phyloP scores from a whole-genome alignment of 2,113 vertebrate genomes.

The Thinocorus orbignyianus region DNA sequence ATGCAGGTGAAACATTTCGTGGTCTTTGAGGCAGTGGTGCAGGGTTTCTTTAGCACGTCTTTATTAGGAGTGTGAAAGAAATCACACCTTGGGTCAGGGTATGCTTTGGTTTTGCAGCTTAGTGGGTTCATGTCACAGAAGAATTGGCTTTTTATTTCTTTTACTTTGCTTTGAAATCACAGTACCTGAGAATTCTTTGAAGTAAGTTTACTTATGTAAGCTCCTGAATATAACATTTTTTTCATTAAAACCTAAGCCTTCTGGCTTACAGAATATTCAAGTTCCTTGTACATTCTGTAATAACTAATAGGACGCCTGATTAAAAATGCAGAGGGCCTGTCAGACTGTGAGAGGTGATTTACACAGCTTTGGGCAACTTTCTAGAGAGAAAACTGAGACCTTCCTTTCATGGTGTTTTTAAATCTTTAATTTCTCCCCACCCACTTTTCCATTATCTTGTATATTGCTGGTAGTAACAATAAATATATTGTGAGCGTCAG shows the following conservation, averaged over 20 bases:
- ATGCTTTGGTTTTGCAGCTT: neutral
- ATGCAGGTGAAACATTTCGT: neutral
- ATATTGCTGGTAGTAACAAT: conserved; percentile 32
- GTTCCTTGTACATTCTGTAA: neutral
- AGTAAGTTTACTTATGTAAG: neutral
- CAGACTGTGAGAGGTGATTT: neutral
- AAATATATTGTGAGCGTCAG: conserved; percentile 17
- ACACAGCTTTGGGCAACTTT: conserved; percentile 13
- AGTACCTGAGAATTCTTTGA: neutral
- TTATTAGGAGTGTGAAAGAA: neutral
- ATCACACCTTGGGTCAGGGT: neutral
- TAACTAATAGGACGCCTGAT: neutral
- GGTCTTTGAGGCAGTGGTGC: neutral
- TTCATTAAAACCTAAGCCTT: neutral
- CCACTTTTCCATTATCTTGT: conserved; percentile 27
- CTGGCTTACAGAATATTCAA: neutral
- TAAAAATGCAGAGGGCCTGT: conserved; percentile 3
- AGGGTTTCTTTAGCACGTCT: neutral
- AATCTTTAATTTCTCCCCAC: conserved; percentile 29
- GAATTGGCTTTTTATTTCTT: neutral
- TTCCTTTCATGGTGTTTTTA: neutral
- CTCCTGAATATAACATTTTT: neutral
- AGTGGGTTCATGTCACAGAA: neutral
- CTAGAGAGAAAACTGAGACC: neutral
- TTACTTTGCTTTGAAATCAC: neutral